Percentiles rank a stretch among this genome's conserved stretches.
Conservation (phyloP, 2,113 vertebrate species). For the Megalops atlanticus region DNA sequence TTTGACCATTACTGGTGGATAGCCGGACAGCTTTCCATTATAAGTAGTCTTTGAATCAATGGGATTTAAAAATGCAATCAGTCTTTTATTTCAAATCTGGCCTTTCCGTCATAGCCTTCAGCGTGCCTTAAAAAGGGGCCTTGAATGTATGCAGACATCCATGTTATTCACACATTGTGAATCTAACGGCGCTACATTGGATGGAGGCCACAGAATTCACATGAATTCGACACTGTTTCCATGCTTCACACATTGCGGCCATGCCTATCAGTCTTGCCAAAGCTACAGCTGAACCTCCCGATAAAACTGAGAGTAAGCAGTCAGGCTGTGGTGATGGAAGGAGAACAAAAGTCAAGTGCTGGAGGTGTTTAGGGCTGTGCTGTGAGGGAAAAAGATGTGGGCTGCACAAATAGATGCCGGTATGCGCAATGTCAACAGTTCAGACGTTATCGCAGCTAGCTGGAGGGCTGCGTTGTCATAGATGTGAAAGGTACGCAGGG, state of each 20-base stretch:
- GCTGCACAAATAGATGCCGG: no score
- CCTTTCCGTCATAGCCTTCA: no score
- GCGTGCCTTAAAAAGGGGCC: no score
- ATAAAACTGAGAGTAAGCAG: background rate
- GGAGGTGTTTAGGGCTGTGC: background rate
- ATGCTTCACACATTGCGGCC: background rate
- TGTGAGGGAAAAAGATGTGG: background rate
- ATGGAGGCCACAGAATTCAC: no score
- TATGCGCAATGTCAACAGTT: background rate
- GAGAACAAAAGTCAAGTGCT: conserved; percentile 15
- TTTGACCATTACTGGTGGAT: background rate
- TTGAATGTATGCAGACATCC: no score
- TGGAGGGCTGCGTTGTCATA: no score
- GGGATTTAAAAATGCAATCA: conserved; percentile 22
- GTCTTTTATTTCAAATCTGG: background rate
- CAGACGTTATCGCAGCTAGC: no score
- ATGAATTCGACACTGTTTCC: background rate
- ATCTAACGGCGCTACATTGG: no score
- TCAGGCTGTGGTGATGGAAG: background rate
- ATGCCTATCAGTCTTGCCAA: background rate
- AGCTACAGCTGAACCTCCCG: background rate
- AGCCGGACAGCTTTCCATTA: background rate
- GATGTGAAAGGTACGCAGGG: no score
- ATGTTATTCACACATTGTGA: no score
- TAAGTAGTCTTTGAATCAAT: conserved; percentile 22